Evolutionary conservation across 2,888 invertebrate species (phyloP).

Genomic region (Linnaemya vulpina): DNA sequence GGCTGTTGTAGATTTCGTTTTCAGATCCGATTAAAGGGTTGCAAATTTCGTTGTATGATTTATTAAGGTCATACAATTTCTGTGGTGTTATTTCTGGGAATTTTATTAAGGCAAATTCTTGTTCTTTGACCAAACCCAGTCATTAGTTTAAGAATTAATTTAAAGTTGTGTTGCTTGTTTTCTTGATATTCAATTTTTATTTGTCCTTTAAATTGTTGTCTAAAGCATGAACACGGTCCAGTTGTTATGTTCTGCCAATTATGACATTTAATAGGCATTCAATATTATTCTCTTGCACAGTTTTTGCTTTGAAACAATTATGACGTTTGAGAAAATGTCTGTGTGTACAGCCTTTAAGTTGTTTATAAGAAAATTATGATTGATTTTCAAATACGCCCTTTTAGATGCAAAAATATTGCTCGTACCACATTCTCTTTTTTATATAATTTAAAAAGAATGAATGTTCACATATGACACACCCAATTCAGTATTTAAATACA

Average conservation of each 20-base stretch:
- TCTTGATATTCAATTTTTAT: slow-evolving; percentile 15
- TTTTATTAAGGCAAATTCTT: slow-evolving; percentile 66
- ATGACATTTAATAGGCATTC: too few relatives aligned
- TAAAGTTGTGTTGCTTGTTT: background rate
- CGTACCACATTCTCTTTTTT: slow-evolving; percentile 6
- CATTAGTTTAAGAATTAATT: slow-evolving; percentile 56
- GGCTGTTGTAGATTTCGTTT: slow-evolving; percentile 40
- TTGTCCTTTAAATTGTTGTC: background rate
- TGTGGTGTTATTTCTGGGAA: slow-evolving; percentile 66
- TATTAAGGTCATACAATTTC: slow-evolving; percentile 68
- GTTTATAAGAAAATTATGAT: slow-evolving; percentile 57
- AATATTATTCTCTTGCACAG: too few relatives aligned
- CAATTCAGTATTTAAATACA: slow-evolving; percentile 13
- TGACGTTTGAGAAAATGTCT: background rate
- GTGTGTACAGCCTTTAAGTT: slow-evolving; percentile 17
- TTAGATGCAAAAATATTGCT: slow-evolving; percentile 46
- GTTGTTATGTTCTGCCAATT: background rate
- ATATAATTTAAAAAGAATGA: slow-evolving; percentile 9
- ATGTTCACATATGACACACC: slow-evolving; percentile 51
- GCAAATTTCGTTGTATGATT: slow-evolving; percentile 54
- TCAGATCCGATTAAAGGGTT: slow-evolving; percentile 48
- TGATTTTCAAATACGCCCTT: slow-evolving; percentile 61
- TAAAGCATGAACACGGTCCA: background rate
- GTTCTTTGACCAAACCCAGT: slow-evolving; percentile 56
- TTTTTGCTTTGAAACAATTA: too few relatives aligned